phyloP scores from a whole-genome alignment of 2,888 invertebrate species.

The Aphodius granarius region DNA sequence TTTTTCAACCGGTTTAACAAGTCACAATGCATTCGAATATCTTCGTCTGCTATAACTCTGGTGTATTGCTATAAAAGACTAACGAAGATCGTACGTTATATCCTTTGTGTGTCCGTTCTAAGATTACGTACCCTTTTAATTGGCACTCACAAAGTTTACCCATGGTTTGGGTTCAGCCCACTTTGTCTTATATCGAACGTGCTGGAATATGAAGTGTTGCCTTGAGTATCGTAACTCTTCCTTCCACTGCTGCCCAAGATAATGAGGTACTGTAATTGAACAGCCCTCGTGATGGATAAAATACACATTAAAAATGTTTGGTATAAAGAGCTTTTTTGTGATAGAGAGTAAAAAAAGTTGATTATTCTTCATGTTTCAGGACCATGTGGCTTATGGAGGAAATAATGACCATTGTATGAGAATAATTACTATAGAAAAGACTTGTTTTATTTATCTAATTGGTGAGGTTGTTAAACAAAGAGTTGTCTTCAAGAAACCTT shows the following conservation, averaged over 20 bases:
- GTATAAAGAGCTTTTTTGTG: neutral
- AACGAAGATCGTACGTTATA: neutral
- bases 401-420: neutral
- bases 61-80: neutral
- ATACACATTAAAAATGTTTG: neutral
- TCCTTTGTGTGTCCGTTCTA: neutral
- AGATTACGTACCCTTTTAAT: neutral
- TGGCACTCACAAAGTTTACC: neutral
- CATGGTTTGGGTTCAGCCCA: neutral
- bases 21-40: neutral
- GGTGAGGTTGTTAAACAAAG: no score
- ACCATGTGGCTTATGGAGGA: neutral
- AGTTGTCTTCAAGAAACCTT: neutral
- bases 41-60: neutral
- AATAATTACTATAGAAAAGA: no score
- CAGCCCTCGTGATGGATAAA: neutral
- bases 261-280: neutral
- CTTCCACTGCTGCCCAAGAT: neutral
- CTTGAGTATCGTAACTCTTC: neutral
- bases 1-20: no score
- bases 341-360: neutral
- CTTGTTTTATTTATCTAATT: no score
- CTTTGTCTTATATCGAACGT: neutral
- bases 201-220: neutral
- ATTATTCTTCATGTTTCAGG: neutral